Base-by-base conservation (phyloP, 2,888 invertebrate genomes). In the Napeogenes sylphis region DNA sequence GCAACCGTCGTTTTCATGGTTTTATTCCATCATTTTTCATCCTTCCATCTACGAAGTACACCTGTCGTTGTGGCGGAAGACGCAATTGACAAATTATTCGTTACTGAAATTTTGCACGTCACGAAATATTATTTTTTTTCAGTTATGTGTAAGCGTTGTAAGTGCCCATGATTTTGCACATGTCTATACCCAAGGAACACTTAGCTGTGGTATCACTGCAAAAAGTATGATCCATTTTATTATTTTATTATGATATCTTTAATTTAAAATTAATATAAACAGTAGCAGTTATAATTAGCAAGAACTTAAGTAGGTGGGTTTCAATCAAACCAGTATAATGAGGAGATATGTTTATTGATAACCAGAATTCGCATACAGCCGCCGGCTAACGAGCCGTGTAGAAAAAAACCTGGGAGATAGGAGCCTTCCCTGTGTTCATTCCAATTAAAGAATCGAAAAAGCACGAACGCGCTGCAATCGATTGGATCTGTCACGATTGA, bases 371-470 rank as follows among this genome's bases (percentile, higher is more conserved):
- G 71, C 73, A 72, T 73, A 78, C 73, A 75, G 72, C 70, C 75
- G 73, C 70, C 30, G 62, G 66, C 74, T 82, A 84, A 85, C 79
- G 82, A 84, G 78, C 75, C 77, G 61, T 74, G 77, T 77, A 62
- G 55, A 63, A 61, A 62, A 64, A 58, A 54, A 62, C 58, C 51
- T 51, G 46, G 63, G 60, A 70, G 66, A 64, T 63, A 56, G 63
- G 38, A 58, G 55, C 61, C 61, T 67, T 65, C 64, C 60, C 74
- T 72, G 75, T 75, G 77, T 73, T 76, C 75, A 76, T 78, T 82
- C 87, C 87, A 88, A 87, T 87, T 88, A 87, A 79, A 73, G 81
- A 75, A 77, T 78, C 76, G 78, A 75, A 77, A 75, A 77, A 79
- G 76, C 85, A 85, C 86, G 85, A 84, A 74, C 75, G 73, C 65